phyloP scores from a whole-genome alignment of 2,888 invertebrate species.

The Bombylius discolor region DNA sequence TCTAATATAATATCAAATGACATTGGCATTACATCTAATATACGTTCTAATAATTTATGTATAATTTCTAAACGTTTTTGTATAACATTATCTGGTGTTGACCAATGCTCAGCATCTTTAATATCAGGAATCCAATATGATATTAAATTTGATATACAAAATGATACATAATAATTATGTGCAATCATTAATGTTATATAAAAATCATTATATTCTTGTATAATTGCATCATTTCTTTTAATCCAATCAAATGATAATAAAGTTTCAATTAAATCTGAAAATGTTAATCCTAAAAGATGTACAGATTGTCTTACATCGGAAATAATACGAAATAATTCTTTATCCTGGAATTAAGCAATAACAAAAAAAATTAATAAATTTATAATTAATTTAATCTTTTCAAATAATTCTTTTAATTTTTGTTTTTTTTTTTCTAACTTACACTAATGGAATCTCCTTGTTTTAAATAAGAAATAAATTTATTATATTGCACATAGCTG shows the following conservation, averaged over 20 bases:
- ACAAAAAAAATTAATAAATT: background rate
- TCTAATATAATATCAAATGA: slow-evolving; percentile 55
- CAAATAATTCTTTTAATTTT: no score
- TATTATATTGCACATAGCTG: slow-evolving; percentile 23
- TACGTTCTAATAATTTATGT: slow-evolving; percentile 42
- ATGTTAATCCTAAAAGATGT: slow-evolving; percentile 42
- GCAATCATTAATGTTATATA: slow-evolving; percentile 53
- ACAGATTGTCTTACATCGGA: slow-evolving; percentile 44
- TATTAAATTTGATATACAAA: slow-evolving; percentile 48
- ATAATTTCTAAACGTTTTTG: no score
- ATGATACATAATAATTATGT: slow-evolving; percentile 50
- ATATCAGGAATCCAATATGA: slow-evolving; percentile 42
- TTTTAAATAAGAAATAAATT: slow-evolving; percentile 24
- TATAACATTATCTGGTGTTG: slow-evolving; percentile 43
- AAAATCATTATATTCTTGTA: slow-evolving; percentile 48
- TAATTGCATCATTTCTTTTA: slow-evolving; percentile 31
- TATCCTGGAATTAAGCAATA: slow-evolving; percentile 36
- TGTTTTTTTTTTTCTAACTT: background rate
- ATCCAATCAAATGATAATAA: slow-evolving; percentile 48
- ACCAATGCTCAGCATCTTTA: slow-evolving; percentile 44
- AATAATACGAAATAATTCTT: slow-evolving; percentile 43
- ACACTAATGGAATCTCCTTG: slow-evolving; percentile 14
- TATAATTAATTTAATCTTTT: background rate
- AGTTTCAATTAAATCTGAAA: slow-evolving; percentile 46
- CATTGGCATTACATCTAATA: slow-evolving; percentile 41